phyloP scores from a whole-genome alignment of 2,888 invertebrate genomes.

The Leucania comma region DNA sequence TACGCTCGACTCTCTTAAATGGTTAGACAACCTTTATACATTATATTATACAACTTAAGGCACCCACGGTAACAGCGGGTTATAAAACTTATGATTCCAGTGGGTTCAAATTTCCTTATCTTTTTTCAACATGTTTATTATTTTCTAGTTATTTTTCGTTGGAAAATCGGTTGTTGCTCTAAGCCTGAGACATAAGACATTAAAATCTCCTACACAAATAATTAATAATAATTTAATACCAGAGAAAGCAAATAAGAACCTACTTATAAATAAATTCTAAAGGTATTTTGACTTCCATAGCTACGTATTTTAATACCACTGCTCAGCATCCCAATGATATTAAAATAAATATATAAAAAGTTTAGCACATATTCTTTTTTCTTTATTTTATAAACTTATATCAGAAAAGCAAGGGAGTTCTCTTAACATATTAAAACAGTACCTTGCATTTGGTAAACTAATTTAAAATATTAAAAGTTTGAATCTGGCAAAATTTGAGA shows the following conservation, averaged over 20 bases:
- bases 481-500: slow-evolving; percentile 28
- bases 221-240: slow-evolving; percentile 34
- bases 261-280: slow-evolving; percentile 6
- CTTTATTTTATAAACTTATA: slow-evolving; percentile 9
- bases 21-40: neutral
- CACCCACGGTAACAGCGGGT: neutral
- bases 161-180: neutral
- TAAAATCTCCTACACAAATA: neutral
- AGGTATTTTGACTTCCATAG: slow-evolving; percentile 10
- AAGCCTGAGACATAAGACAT: slow-evolving; percentile 2
- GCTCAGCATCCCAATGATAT: slow-evolving; percentile 13
- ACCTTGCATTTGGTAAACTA: slow-evolving; percentile 47
- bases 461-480: slow-evolving; percentile 24
- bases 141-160: neutral
- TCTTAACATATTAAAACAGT: slow-evolving; percentile 46
- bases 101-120: neutral
- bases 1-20: neutral
- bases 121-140: neutral
- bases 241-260: slow-evolving; percentile 26
- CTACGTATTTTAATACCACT: slow-evolving; percentile 31
- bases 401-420: slow-evolving; percentile 34
- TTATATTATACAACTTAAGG: neutral
- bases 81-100: neutral
- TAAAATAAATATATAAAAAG: slow-evolving; percentile 27
- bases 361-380: neutral